A percentile compares a stretch with the other conserved stretches of the same genome.
phyloP scores from a whole-genome alignment of 2,797 vertebrate species.

The Diplodus sargus region DNA sequence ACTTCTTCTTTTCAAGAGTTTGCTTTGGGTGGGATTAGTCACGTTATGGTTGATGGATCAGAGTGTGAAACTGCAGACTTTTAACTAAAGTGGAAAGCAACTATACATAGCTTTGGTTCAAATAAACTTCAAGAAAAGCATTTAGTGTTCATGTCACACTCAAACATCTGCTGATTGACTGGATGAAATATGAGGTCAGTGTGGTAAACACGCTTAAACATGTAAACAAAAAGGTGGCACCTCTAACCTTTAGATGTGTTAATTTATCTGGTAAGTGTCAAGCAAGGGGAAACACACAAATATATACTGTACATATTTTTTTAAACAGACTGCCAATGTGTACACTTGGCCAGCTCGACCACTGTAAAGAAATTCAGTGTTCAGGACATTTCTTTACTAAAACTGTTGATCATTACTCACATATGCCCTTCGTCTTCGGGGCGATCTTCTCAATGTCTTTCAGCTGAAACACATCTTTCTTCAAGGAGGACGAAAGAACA shows the following conservation, averaged over 20 bases:
- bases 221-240: neutral
- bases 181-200: neutral
- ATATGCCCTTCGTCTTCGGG: slow-evolving; percentile 96
- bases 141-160: neutral
- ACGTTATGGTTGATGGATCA: neutral
- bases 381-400: neutral
- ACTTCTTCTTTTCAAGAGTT: neutral
- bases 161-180: neutral
- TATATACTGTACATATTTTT: neutral
- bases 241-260: neutral
- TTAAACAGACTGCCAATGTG: neutral
- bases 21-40: too few relatives aligned
- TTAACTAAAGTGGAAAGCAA: neutral
- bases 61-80: neutral
- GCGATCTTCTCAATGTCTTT: slow-evolving; percentile 99
- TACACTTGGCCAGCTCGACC: neutral
- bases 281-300: neutral
- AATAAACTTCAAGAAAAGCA: neutral
- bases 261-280: neutral
- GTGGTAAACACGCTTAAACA: neutral
- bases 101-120: neutral
- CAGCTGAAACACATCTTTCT: slow-evolving; percentile 99
- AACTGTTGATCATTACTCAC: slow-evolving; percentile 85
- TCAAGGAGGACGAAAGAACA: slow-evolving; percentile 25
- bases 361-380: neutral